These are phyloP conservation scores for Lasioglossum oenotherae DNA, from an alignment of 2,888 invertebrate genomes.

Conservation along the genomic window DNA sequence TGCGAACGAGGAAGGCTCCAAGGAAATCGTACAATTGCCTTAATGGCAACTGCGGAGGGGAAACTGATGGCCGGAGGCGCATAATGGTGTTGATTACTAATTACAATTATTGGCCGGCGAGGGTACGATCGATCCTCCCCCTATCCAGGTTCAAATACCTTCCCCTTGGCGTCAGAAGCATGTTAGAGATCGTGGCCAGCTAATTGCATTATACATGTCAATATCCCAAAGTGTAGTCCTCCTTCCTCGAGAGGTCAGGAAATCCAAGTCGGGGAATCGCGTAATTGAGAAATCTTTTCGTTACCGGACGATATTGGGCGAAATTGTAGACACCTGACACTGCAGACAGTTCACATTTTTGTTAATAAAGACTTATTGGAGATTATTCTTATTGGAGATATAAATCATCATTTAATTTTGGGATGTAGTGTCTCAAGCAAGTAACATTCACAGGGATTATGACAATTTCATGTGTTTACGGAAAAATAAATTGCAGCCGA, in stretches of 20 bases:
- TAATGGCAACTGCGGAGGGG: constrained; percentile 60
- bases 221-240: constrained; percentile 67
- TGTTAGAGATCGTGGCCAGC: constrained; percentile 66
- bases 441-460: too few species aligned
- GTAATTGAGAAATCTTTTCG: constrained; percentile 16
- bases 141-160: constrained; percentile 59
- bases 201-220: constrained; percentile 76
- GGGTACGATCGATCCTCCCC: constrained; percentile 69
- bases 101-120: constrained; percentile 78
- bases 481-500: too few species aligned
- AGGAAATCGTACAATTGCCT: constrained; percentile 64
- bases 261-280: background rate
- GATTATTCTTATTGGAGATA: background rate
- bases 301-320: background rate
- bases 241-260: constrained; percentile 28
- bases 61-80: constrained; percentile 67
- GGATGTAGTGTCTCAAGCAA: too few species aligned
- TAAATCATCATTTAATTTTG: background rate
- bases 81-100: constrained; percentile 77
- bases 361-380: background rate
- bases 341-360: background rate
- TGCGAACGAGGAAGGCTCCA: constrained; percentile 42
- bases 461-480: too few species aligned
- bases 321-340: background rate
- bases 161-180: constrained; percentile 60